These are phyloP conservation scores for Meloidogyne exigua DNA, from an alignment of 1,140 invertebrate species.

Conservation along the genomic window DNA sequence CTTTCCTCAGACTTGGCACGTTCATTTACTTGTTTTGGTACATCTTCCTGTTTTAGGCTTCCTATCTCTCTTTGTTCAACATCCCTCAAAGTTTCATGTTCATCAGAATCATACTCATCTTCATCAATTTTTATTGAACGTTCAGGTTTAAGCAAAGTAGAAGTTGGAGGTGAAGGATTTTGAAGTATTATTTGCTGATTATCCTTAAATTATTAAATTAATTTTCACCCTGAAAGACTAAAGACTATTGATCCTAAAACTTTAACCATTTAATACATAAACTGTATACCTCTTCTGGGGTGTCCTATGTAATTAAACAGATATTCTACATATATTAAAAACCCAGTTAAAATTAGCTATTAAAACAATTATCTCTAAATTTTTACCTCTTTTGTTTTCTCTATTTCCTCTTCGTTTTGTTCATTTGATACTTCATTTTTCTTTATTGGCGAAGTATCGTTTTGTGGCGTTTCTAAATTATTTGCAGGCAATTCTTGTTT, in stretches of 20 bases:
- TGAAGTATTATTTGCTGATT: neutral
- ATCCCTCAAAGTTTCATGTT: neutral
- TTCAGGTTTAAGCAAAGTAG: conserved; percentile 4
- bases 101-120: conserved; percentile 21
- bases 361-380: neutral
- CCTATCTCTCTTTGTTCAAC: neutral
- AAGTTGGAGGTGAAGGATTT: neutral
- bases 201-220: neutral
- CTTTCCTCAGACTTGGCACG: neutral
- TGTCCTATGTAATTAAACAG: no score
- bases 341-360: no score
- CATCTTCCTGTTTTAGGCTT: conserved; percentile 14
- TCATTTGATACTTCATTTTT: neutral
- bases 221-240: no score
- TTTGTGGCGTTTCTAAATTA: neutral
- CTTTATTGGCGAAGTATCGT: neutral
- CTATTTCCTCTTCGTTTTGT: neutral
- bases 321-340: no score
- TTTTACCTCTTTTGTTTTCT: no score
- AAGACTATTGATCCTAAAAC: no score
- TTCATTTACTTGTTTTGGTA: neutral
- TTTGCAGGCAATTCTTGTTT: neutral
- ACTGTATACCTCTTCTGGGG: no score
- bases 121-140: conserved; percentile 23
- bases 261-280: no score